Conservation (phyloP, 92 coral and sea anemone genomes). For the Zoanthus solanderi region DNA sequence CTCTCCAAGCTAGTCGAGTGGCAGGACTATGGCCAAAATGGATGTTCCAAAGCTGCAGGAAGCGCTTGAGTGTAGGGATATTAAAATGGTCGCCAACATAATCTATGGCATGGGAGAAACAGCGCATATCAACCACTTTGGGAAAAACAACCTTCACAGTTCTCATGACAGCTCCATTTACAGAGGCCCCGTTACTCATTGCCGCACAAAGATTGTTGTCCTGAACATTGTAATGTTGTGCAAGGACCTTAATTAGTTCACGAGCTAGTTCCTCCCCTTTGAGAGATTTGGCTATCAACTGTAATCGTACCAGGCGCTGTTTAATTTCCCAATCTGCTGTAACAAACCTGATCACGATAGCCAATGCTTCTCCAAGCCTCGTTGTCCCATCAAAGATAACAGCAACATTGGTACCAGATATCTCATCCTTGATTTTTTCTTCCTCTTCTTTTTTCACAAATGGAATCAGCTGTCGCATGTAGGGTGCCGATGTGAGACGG, state of each 20-base stretch:
- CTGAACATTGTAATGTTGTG: too few relatives aligned
- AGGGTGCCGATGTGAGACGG: constrained; percentile 40
- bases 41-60: constrained; percentile 9
- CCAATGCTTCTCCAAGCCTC: constrained; percentile 8
- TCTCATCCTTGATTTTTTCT: constrained; percentile 12
- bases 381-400: constrained; percentile 37
- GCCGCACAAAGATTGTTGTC: too few relatives aligned
- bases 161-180: constrained; percentile 32
- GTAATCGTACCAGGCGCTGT: too few relatives aligned
- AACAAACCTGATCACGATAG: constrained; percentile 7
- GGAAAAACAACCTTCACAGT: too few relatives aligned
- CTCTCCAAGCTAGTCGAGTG: constrained; percentile 37
- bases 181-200: constrained; percentile 44
- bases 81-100: constrained; percentile 13
- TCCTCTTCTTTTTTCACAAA: constrained; percentile 44
- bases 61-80: background rate
- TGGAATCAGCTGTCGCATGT: constrained; percentile 52
- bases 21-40: constrained; percentile 37
- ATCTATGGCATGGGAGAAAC: too few relatives aligned
- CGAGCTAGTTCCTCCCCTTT: too few relatives aligned
- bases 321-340: constrained; percentile 29
- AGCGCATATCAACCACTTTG: too few relatives aligned
- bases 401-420: constrained; percentile 21
- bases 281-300: too few relatives aligned
- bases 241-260: too few relatives aligned